phyloP scores from a whole-genome alignment of 2,113 vertebrate genomes.

The Hydrochoerus hydrochaeris region DNA sequence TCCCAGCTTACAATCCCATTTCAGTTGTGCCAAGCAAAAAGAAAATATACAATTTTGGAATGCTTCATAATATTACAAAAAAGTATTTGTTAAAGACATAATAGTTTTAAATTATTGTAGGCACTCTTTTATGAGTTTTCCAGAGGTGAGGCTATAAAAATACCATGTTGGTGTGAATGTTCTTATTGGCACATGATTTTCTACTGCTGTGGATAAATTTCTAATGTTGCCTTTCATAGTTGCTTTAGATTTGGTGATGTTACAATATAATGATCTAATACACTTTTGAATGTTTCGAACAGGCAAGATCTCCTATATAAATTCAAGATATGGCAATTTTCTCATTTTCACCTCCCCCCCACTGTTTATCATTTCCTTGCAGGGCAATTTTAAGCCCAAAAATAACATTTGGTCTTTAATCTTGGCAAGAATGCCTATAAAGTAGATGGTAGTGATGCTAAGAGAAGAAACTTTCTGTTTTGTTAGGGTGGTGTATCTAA shows the following conservation, averaged over 20 bases:
- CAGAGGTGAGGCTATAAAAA: background rate
- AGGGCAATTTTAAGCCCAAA: constrained; percentile 31
- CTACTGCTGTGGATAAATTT: background rate
- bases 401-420: constrained; percentile 23
- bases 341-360: constrained; percentile 39
- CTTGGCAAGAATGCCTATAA: background rate
- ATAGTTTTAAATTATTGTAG: background rate
- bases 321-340: constrained; percentile 30
- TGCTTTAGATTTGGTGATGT: background rate
- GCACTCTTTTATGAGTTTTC: background rate
- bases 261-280: background rate
- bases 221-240: background rate
- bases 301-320: background rate
- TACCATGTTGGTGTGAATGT: background rate
- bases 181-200: background rate
- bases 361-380: background rate
- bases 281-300: background rate
- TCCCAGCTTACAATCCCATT: background rate
- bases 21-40: background rate
- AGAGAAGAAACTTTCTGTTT: background rate
- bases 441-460: background rate
- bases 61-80: background rate
- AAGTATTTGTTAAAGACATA: background rate
- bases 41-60: background rate
- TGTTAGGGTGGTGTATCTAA: background rate